Conservation (phyloP, 1,140 invertebrate species). For the Arctopsyche grandis region DNA sequence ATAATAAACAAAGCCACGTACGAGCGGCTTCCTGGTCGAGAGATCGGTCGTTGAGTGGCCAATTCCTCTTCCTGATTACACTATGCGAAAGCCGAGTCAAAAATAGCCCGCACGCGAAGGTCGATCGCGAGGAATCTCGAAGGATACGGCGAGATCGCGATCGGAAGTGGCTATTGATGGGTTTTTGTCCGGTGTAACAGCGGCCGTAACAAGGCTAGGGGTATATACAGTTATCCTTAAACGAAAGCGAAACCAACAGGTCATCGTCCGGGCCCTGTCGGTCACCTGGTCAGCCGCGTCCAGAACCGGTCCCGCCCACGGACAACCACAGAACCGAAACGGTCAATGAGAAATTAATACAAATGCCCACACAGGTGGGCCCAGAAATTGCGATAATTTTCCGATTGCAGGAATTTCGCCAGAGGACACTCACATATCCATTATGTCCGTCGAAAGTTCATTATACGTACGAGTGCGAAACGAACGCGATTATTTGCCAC, state of each 20-base stretch:
- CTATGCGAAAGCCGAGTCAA: neutral
- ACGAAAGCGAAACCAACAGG: constrained; percentile 52
- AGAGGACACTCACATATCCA: no score
- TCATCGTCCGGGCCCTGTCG: constrained; percentile 46
- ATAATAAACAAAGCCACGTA: no score
- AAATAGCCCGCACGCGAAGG: neutral
- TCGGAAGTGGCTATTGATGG: neutral
- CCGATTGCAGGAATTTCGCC: neutral
- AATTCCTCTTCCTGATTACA: neutral
- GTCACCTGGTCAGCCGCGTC: constrained; percentile 49
- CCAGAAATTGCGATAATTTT: neutral
- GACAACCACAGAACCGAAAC: constrained; percentile 31
- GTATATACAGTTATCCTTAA: constrained; percentile 53
- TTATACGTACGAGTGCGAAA: no score
- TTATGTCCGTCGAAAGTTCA: no score
- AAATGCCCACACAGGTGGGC: neutral
- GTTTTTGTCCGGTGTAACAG: no score
- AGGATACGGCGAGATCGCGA: neutral
- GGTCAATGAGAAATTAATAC: neutral
- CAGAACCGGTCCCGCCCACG: constrained; percentile 32
- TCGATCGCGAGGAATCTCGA: neutral
- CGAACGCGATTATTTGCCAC: no score
- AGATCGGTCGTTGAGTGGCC: neutral
- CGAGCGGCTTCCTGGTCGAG: neutral
- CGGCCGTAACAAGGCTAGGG: constrained; percentile 13